Conservation (phyloP, 2,113 vertebrate species). For the Atrichornis clamosus region DNA sequence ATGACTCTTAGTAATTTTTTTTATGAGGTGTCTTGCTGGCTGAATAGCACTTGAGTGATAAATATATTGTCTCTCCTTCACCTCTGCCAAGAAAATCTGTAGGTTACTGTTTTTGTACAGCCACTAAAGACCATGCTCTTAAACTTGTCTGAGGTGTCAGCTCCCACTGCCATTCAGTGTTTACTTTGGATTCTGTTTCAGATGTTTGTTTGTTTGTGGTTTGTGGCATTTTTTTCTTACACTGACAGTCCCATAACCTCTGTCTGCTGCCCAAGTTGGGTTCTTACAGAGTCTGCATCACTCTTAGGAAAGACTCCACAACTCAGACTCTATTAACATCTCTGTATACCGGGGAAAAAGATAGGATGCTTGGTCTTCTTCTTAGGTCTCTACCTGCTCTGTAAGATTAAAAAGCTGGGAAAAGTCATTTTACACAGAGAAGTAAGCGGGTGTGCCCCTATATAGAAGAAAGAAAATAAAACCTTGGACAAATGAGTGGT, state of each 20-base stretch:
- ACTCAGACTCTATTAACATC: not conserved
- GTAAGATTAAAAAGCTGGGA: not conserved
- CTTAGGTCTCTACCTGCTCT: not conserved
- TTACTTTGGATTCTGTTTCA: not conserved
- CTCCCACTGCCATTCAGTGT: not conserved
- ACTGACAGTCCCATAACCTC: not conserved
- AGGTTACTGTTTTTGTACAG: not conserved
- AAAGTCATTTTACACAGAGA: not conserved
- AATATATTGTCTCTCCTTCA: not conserved
- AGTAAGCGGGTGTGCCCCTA: not conserved
- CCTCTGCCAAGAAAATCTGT: not conserved
- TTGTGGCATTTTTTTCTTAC: not conserved
- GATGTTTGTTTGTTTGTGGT: not conserved
- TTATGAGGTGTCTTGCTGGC: accelerated
- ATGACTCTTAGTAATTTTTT: not conserved
- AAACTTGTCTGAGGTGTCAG: not conserved
- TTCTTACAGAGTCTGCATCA: not conserved
- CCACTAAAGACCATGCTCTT: not conserved
- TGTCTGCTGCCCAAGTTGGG: not conserved
- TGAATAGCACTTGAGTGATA: not conserved
- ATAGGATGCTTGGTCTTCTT: not conserved
- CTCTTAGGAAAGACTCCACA: not conserved
- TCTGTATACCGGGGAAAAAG: not conserved
- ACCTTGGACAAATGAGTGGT: not conserved
- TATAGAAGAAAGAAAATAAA: not conserved